Conservation (phyloP, 1,140 invertebrate species). For the Octopus bimaculoides region DNA sequence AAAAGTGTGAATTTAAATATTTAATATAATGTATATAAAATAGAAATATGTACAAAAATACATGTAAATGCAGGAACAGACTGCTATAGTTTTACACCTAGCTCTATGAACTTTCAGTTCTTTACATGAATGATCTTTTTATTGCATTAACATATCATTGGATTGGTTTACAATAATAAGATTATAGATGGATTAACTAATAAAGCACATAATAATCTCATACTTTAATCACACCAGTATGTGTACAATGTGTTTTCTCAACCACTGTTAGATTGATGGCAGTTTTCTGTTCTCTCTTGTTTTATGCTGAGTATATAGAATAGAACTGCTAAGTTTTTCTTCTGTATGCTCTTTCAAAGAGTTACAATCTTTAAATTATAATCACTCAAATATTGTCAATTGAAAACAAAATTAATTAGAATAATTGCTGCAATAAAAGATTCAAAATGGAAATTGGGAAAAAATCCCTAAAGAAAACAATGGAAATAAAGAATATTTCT, state of each 20-base stretch:
- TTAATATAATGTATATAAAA: too few relatives aligned
- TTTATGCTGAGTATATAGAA: background rate
- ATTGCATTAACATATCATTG: too few relatives aligned
- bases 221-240: too few relatives aligned
- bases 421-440: background rate
- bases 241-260: background rate
- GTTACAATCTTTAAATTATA: background rate
- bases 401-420: background rate
- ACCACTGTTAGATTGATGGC: background rate
- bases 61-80: too few relatives aligned
- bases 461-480: background rate
- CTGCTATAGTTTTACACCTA: too few relatives aligned
- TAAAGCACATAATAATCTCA: too few relatives aligned
- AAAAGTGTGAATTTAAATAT: too few relatives aligned
- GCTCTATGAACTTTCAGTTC: too few relatives aligned
- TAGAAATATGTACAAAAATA: too few relatives aligned
- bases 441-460: slow-evolving; percentile 1
- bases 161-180: too few relatives aligned
- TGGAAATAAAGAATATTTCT: background rate
- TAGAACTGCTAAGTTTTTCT: background rate
- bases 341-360: background rate
- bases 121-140: too few relatives aligned
- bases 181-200: too few relatives aligned
- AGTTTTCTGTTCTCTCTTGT: background rate
- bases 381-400: background rate